Base-by-base conservation (phyloP, 2,113 vertebrate genomes). In the Anguilla japonica region DNA sequence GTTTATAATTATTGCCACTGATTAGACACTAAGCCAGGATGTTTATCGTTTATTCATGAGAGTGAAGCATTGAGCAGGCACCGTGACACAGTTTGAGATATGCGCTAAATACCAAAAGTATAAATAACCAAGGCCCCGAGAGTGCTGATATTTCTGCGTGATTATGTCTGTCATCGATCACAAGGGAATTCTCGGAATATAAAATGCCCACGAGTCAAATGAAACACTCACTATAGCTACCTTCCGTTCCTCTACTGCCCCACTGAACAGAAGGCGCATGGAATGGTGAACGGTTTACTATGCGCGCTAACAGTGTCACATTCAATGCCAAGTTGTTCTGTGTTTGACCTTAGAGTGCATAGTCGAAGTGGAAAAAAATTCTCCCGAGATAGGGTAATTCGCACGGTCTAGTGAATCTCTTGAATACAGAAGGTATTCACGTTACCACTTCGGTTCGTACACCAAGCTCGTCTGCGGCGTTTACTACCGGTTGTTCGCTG, bases 141-240 rank as follows among this genome's bases (percentile, higher is more conserved):
- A 5, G 41, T 2, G 67, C 0, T 50, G 46, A 83, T 89, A 89
- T 86, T 81, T 85, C 81, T 56, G 82, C n/a, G 40, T 43, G 88
- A 79, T 85, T 13, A 82, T 2, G 16, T 82, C 81, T 50, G 81
- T 43, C 81, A 53, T 50, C 26, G 81, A 46, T 15, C n/a, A n/a
- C 87, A 91, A 67, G 63, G 87, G 87, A 93, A 90, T 92, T 93
- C 92, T 90, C 87, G 84, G 85, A 84, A 90, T 1, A 34, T 88
- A 89, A 88, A 89, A 91, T 41, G 40, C 89, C 85, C 84, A 79
- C 3, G 40, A 40, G 43, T 50, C 26, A 41, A 46, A 5, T 67
- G 39, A 80, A 71, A 40, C 39, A 34, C n/a, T 78, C 85, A 67
- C 86, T 50, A 71, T 86, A 34, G 34, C 34, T 34, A 82, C 39